Percentiles rank a stretch among this genome's conserved stretches.
Conservation (phyloP, 37 sponge, comb jelly and placozoan species). For the Halichondria panicea region DNA sequence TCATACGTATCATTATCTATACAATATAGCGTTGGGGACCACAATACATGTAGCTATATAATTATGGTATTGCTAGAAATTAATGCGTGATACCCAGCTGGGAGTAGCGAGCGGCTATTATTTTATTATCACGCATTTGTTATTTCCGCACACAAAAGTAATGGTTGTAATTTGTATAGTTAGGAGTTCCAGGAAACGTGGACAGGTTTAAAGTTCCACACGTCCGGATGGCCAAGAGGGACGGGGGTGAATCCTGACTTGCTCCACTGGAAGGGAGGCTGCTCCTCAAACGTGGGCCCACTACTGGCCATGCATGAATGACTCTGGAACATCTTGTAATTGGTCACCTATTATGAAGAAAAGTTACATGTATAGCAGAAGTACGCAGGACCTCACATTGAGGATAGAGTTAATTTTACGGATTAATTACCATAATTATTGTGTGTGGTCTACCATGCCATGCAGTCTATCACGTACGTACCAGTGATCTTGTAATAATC, state of each 20-base stretch:
- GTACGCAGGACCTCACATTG: background rate
- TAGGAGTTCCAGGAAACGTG: constrained; percentile 30
- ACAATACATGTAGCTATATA: no score
- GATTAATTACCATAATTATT: background rate
- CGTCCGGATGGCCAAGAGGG: constrained; percentile 90
- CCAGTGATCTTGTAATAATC: background rate
- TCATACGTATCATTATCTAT: no score
- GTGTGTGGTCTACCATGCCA: background rate
- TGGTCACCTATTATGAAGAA: constrained; percentile 34
- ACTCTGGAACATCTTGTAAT: constrained; percentile 12
- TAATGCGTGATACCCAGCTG: no score
- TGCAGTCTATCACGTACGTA: background rate
- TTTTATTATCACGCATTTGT: no score
- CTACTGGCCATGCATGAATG: constrained; percentile 63
- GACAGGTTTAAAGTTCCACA: constrained; percentile 75
- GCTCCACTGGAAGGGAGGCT: constrained; percentile 93
- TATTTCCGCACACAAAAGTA: no score
- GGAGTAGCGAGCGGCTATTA: no score
- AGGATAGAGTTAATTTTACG: no score
- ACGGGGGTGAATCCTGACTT: constrained; percentile 66
- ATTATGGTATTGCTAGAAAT: no score
- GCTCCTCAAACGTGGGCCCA: constrained; percentile 93
- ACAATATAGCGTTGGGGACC: no score
- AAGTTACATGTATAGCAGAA: background rate
- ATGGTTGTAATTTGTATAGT: no score